Evolutionary conservation across 2,888 invertebrate genomes (phyloP).

Genomic region (Acrobasis consociella): DNA sequence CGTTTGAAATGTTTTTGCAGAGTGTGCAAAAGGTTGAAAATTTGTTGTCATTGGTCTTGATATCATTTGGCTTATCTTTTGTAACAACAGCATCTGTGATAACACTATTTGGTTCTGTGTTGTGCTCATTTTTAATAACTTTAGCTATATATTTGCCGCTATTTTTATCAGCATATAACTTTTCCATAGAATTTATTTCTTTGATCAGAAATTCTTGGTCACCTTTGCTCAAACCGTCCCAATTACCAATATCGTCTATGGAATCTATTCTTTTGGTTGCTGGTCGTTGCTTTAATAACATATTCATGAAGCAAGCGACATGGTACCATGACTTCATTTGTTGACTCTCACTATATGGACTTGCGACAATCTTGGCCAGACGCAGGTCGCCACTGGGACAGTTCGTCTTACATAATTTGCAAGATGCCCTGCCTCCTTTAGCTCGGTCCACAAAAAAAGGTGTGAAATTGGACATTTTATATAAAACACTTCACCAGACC

Average conservation of each 20-base stretch:
- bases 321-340: conserved; percentile 94
- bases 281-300: conserved; percentile 89
- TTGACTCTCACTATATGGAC: conserved; percentile 88
- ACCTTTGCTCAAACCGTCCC: conserved; percentile 85
- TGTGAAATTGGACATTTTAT: conserved; percentile 47
- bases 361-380: conserved; percentile 89
- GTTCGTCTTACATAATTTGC: conserved; percentile 93
- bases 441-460: conserved; percentile 90
- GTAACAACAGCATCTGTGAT: conserved; percentile 31
- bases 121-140: conserved; percentile 60
- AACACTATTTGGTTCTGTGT: conserved; percentile 30
- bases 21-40: conserved; percentile 90
- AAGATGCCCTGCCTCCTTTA: conserved; percentile 90
- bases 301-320: conserved; percentile 90
- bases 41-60: conserved; percentile 83
- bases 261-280: conserved; percentile 92
- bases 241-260: conserved; percentile 90
- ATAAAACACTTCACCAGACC: neutral
- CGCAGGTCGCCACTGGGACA: conserved; percentile 88
- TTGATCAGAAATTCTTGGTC: conserved; percentile 86
- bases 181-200: conserved; percentile 85
- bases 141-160: conserved; percentile 73
- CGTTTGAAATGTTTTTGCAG: conserved; percentile 89
- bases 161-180: conserved; percentile 76
- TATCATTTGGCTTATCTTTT: conserved; percentile 28